phyloP scores from a whole-genome alignment of 2,888 invertebrate genomes.

The Drosophila lutescens region DNA sequence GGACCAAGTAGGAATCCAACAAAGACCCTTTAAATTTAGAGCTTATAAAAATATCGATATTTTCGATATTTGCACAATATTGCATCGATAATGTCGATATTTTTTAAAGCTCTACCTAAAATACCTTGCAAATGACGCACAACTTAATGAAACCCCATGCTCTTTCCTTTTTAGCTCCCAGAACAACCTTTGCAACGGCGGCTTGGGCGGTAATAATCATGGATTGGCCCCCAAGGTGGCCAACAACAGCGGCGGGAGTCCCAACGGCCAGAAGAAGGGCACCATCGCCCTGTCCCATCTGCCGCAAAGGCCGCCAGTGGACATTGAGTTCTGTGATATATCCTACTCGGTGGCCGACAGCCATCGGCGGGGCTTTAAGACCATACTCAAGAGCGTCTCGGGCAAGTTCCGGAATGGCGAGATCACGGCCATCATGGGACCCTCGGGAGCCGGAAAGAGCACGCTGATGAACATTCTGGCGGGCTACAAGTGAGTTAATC shows the following conservation, averaged over 20 bases:
- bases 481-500: conserved; percentile 91
- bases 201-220: conserved; percentile 70
- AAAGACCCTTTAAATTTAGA: too few species aligned
- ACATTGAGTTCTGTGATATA: conserved; percentile 94
- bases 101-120: neutral
- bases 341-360: conserved; percentile 95
- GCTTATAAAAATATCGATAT: too few species aligned
- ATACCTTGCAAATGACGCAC: neutral
- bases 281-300: conserved; percentile 91
- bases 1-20: conserved; percentile 71
- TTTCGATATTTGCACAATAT: too few species aligned
- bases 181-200: conserved; percentile 90
- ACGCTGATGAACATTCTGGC: conserved; percentile 95
- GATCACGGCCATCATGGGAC: conserved; percentile 97
- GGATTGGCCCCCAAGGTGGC: conserved; percentile 89
- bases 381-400: conserved; percentile 93
- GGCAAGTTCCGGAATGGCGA: conserved; percentile 96
- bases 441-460: conserved; percentile 92
- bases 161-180: conserved; percentile 86
- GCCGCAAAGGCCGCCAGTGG: conserved; percentile 94
- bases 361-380: conserved; percentile 91
- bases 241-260: conserved; percentile 85
- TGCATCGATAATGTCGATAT: too few species aligned
- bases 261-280: conserved; percentile 88
- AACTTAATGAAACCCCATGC: neutral